phyloP scores from a whole-genome alignment of 2,113 vertebrate genomes.

The Thryonomys swinderianus region DNA sequence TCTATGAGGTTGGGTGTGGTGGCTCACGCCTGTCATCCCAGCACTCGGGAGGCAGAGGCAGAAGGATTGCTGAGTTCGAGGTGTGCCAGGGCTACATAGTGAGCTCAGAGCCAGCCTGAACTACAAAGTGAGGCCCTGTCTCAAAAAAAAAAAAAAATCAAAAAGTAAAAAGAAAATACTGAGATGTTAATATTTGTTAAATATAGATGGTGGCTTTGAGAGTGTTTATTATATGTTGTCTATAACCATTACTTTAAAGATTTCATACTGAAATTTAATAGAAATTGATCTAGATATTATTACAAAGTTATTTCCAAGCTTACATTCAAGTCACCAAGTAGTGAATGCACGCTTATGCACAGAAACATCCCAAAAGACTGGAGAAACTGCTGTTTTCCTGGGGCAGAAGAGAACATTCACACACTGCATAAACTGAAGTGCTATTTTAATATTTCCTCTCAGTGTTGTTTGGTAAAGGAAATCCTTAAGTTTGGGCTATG shows the following conservation, averaged over 20 bases:
- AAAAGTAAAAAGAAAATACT: not conserved
- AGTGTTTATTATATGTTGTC: not conserved
- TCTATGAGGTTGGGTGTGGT: no score
- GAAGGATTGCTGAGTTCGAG: no score
- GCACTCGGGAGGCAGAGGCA: no score
- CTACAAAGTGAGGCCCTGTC: no score
- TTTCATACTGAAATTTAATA: not conserved
- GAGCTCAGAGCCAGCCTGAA: no score
- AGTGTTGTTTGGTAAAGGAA: not conserved
- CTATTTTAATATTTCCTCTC: slow-evolving; percentile 23
- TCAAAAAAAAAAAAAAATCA: no score
- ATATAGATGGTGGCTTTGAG: not conserved
- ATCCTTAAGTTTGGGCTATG: not conserved
- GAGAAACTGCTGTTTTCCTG: not conserved
- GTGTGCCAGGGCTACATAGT: no score
- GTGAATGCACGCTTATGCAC: not conserved
- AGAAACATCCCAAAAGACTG: not conserved
- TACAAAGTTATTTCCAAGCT: not conserved
- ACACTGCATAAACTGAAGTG: not conserved
- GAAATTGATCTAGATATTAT: not conserved
- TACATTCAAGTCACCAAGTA: not conserved
- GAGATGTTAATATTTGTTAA: not conserved
- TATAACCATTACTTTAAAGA: not conserved
- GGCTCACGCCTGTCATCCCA: no score
- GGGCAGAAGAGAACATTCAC: not conserved